Percentiles rank a stretch among this genome's conserved stretches.
phyloP scores from a whole-genome alignment of 2,113 vertebrate genomes.

The Muntiacus reevesi region DNA sequence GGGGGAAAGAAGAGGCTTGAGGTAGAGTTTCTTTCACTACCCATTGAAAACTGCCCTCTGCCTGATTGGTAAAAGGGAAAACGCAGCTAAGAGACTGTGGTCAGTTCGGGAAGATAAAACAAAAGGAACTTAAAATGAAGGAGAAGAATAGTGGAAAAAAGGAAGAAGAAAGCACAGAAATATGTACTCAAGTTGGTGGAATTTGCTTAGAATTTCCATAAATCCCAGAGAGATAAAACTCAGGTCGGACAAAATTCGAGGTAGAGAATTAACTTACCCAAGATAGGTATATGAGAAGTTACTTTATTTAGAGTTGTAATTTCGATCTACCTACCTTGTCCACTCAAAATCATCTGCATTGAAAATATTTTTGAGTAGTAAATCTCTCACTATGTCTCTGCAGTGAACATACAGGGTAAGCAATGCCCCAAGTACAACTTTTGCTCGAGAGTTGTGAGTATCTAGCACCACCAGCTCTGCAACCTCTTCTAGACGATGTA shows the following conservation, averaged over 20 bases:
- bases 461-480: conserved; percentile 43
- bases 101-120: background rate
- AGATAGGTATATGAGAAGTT: background rate
- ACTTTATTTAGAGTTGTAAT: background rate
- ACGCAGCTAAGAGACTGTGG: background rate
- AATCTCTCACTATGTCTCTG: conserved; percentile 68
- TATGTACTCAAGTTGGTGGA: background rate
- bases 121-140: background rate
- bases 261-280: background rate
- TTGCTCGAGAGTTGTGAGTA: conserved; percentile 40
- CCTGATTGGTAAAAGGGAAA: background rate
- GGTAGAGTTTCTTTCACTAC: background rate
- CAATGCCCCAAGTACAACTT: conserved; percentile 65
- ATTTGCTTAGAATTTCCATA: background rate
- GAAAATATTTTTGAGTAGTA: conserved; percentile 66
- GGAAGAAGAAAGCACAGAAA: background rate
- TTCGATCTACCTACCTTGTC: conserved; percentile 70
- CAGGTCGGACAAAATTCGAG: background rate
- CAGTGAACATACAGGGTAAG: conserved; percentile 74
- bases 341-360: conserved; percentile 79
- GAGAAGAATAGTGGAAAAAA: background rate
- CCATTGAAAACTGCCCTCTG: background rate
- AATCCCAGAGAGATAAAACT: background rate
- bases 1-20: background rate
- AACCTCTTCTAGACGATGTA: conserved; percentile 47